These are phyloP conservation scores for Whitmania pigra DNA, from an alignment of 1,140 invertebrate genomes.

Conservation along the genomic window DNA sequence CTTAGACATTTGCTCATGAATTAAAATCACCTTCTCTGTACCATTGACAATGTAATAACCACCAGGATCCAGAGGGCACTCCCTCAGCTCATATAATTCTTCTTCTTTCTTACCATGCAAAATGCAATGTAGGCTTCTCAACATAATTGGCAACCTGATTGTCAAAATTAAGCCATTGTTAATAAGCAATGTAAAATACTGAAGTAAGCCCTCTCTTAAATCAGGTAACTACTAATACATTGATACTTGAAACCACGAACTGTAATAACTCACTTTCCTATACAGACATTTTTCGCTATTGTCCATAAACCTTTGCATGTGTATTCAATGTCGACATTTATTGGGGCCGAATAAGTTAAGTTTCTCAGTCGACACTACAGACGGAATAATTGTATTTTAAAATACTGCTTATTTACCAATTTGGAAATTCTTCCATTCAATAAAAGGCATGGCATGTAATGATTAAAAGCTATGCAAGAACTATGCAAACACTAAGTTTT, in stretches of 20 bases:
- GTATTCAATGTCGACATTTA: constrained; percentile 84
- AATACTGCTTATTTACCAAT: too few relatives aligned
- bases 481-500: too few relatives aligned
- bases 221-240: constrained; percentile 27
- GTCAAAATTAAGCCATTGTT: constrained; percentile 48
- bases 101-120: constrained; percentile 62
- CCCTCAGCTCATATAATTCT: constrained; percentile 82
- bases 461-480: too few relatives aligned
- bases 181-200: constrained; percentile 18
- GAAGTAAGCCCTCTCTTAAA: constrained; percentile 48
- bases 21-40: constrained; percentile 77
- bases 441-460: too few relatives aligned
- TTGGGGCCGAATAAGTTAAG: constrained; percentile 93
- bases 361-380: constrained; percentile 73
- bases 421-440: too few relatives aligned
- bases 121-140: constrained; percentile 85
- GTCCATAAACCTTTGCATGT: constrained; percentile 35
- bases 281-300: constrained; percentile 59
- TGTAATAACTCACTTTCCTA: constrained; percentile 54
- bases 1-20: constrained; percentile 92
- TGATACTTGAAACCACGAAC: background rate
- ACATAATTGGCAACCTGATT: constrained; percentile 95
- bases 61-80: constrained; percentile 96
- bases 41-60: constrained; percentile 94
- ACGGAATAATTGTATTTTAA: background rate